Base-by-base conservation (phyloP, 1,140 invertebrate species). In the Bathynomus jamesi region DNA sequence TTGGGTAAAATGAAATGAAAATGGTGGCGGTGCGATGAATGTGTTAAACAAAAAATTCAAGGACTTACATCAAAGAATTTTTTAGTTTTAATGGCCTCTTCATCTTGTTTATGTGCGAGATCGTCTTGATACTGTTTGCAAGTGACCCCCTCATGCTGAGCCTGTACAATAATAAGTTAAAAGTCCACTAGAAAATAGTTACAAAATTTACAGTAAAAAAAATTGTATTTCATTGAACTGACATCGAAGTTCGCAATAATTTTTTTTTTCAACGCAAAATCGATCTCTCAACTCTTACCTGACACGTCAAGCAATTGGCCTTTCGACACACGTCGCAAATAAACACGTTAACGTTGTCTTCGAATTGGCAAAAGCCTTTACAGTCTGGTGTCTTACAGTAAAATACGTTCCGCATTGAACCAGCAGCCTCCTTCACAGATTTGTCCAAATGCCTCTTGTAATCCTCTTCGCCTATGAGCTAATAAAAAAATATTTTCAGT, bases 331-430 rank as follows among this genome's bases (percentile, higher is more conserved):
- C 91, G 0, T 91, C 91, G 82, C 94, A 96, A 28, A 85, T 83
- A 81, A 96, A 96, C 72, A 88, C 86, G 81, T 92, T 92, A 63
- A 95, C 91, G 72, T 91, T 89, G 78, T 94, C 91, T 75, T 95
- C 93, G 81, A 90, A 92, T 76, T 94, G 88, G 80, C 92, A 94
- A 92, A 93, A 96, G 17, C 92, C 92, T 40, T 84, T 86, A 81
- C 95, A 97, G 82, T 96, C 90, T 0, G 89, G 87, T 0, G 93
- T 94, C 82, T 93, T 92, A 82, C 94, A 97, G 79, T 96, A 94
- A 82, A 95, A 95, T 21, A 92, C 89, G 80, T 95, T 93, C 28
- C 86, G 84, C 29, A 89, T 91, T 77, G 88, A 89, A 80, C 88
- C 90, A 81, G 95, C 92, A 4, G 93, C 93, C 71, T 89, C 86